These are phyloP conservation scores for Epinotia nisella DNA, from an alignment of 2,888 invertebrate genomes.

Conservation along the genomic window DNA sequence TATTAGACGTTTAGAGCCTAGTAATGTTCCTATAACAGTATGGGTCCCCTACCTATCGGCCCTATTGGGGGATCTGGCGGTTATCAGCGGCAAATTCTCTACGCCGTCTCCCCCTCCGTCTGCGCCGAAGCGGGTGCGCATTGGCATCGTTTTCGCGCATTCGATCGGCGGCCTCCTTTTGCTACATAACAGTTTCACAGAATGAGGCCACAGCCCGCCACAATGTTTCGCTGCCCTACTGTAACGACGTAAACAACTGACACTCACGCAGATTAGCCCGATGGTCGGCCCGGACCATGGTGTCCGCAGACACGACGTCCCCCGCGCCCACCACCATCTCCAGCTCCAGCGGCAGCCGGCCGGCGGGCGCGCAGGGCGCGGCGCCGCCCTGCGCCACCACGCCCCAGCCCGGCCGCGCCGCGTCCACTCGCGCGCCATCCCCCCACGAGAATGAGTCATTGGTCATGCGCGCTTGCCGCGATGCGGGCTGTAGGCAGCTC, in stretches of 20 bases:
- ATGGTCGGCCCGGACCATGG: constrained; percentile 86
- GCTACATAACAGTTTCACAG: too few relatives aligned
- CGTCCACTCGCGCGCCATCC: constrained; percentile 53
- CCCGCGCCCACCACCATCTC: constrained; percentile 78
- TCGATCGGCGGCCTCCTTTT: too few relatives aligned
- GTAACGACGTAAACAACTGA: neutral
- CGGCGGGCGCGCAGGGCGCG: constrained; percentile 46
- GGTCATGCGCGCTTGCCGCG: constrained; percentile 61
- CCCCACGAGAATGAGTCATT: constrained; percentile 60
- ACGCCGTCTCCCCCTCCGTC: too few relatives aligned
- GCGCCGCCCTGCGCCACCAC: constrained; percentile 51
- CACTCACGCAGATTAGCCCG: constrained; percentile 67
- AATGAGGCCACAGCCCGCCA: too few relatives aligned
- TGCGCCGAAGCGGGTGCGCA: too few relatives aligned
- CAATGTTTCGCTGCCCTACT: too few relatives aligned
- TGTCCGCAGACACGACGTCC: constrained; percentile 85
- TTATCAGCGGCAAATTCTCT: too few relatives aligned
- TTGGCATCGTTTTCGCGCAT: too few relatives aligned
- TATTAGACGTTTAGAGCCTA: too few relatives aligned
- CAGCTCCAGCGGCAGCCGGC: constrained; percentile 67
- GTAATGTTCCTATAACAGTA: too few relatives aligned
- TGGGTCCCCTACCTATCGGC: too few relatives aligned
- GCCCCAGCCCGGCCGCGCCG: constrained; percentile 51
- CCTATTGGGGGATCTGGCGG: too few relatives aligned
- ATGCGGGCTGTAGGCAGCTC: constrained; percentile 58